These are phyloP conservation scores for Nebria brevicollis DNA, from an alignment of 2,888 invertebrate genomes.

Conservation along the genomic window DNA sequence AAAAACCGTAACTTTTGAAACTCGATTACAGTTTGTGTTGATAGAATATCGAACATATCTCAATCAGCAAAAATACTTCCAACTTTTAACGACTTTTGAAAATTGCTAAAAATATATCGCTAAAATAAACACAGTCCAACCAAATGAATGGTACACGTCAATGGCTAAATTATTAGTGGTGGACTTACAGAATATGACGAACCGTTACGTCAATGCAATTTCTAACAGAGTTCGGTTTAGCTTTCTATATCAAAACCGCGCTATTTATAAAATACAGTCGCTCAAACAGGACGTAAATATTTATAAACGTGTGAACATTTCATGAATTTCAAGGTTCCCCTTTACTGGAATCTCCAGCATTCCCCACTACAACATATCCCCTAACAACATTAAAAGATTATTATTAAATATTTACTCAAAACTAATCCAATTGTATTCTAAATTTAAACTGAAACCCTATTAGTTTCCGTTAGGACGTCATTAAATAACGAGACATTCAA, in stretches of 20 bases:
- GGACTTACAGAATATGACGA: background rate
- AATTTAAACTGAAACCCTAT: background rate
- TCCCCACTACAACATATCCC: too few species aligned
- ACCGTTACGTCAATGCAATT: background rate
- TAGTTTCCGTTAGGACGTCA: background rate
- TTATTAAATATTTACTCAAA: too few species aligned
- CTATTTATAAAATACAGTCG: constrained; percentile 7
- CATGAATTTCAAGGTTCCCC: background rate
- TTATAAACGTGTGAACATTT: constrained; percentile 15
- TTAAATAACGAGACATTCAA: background rate
- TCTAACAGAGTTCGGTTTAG: background rate
- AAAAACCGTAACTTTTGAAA: too few species aligned
- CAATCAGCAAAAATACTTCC: background rate
- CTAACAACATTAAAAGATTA: too few species aligned
- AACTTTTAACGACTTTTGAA: background rate
- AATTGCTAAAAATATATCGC: background rate
- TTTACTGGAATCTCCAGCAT: too few species aligned
- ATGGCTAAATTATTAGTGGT: background rate
- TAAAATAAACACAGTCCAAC: background rate
- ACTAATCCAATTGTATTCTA: background rate
- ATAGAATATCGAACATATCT: background rate
- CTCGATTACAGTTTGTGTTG: background rate
- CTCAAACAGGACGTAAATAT: constrained; percentile 17
- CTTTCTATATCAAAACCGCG: constrained; percentile 5
- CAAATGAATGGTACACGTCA: constrained; percentile 5